A percentile compares a stretch with the other conserved stretches of the same genome.
phyloP scores from a whole-genome alignment of 2,113 vertebrate species.

The Elaphurus davidianus region DNA sequence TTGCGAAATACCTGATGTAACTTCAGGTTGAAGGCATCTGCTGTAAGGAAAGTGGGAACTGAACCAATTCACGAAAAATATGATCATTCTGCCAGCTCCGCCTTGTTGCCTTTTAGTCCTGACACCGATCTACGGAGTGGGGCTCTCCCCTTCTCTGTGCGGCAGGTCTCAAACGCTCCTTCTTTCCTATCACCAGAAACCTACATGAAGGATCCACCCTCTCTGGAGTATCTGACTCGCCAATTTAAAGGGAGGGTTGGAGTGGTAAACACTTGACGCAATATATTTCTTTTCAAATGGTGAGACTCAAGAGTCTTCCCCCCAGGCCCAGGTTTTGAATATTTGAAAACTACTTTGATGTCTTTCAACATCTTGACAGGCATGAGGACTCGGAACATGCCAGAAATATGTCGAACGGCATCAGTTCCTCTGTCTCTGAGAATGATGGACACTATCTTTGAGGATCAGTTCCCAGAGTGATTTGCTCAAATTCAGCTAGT shows the following conservation, averaged over 20 bases:
- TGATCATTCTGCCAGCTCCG: neutral
- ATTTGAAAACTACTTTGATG: constrained; percentile 55
- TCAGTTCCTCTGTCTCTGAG: constrained; percentile 12
- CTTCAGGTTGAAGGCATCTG: neutral
- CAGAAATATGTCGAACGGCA: constrained; percentile 4
- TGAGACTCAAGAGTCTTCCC: constrained; percentile 20
- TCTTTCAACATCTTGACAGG: constrained; percentile 68
- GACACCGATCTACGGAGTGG: neutral
- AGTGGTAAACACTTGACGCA: constrained; percentile 43
- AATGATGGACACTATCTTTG: constrained; percentile 9
- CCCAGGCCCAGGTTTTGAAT: constrained; percentile 23
- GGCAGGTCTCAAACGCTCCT: neutral
- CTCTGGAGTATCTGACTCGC: neutral
- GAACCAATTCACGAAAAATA: neutral
- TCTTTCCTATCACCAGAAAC: neutral
- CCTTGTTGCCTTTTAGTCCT: neutral
- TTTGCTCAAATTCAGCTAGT: constrained; percentile 17
- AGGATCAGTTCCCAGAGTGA: neutral
- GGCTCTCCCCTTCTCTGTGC: neutral
- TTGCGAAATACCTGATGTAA: neutral
- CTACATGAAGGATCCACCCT: neutral
- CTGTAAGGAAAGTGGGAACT: neutral
- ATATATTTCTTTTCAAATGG: constrained; percentile 51
- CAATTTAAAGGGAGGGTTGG: constrained; percentile 36
- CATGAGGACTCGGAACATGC: neutral